phyloP scores from a whole-genome alignment of 1,140 invertebrate genomes.

The Meloidogyne floridensis region DNA sequence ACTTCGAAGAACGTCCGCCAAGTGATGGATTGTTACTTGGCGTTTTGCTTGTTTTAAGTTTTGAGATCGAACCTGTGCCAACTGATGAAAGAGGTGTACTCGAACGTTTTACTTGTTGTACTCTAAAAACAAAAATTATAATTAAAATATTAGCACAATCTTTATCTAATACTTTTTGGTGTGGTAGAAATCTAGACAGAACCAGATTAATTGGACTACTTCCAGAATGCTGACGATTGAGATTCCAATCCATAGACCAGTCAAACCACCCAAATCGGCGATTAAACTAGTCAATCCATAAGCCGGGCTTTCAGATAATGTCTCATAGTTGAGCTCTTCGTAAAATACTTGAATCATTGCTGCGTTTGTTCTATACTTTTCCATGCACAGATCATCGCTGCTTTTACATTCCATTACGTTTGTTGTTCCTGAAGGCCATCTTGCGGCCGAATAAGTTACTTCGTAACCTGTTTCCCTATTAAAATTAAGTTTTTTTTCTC shows the following conservation, averaged over 20 bases:
- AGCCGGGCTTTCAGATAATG: conserved; percentile 58
- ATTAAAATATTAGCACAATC: background rate
- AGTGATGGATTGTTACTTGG: conserved; percentile 14
- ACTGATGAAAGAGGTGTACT: background rate
- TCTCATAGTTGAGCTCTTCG: conserved; percentile 65
- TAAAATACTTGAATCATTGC: conserved; percentile 66
- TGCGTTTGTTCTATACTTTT: conserved; percentile 64
- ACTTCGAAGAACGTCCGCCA: background rate
- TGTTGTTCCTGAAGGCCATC: conserved; percentile 64
- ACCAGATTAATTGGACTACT: conserved; percentile 50
- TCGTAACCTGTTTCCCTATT: conserved; percentile 64
- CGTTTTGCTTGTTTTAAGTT: conserved; percentile 7
- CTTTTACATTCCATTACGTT: conserved; percentile 62
- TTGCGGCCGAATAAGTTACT: conserved; percentile 63
- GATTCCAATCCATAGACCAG: conserved; percentile 65
- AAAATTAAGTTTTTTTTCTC: background rate
- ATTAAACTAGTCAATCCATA: conserved; percentile 59
- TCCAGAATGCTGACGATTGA: conserved; percentile 63
- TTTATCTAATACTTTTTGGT: conserved; percentile 30
- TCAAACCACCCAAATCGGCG: conserved; percentile 63
- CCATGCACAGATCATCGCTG: conserved; percentile 59
- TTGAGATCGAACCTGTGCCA: background rate
- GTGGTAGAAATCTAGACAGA: conserved; percentile 37
- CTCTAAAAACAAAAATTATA: background rate
- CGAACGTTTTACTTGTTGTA: background rate